Conservation (phyloP, 2,797 vertebrate species). For the Dryobates pubescens region DNA sequence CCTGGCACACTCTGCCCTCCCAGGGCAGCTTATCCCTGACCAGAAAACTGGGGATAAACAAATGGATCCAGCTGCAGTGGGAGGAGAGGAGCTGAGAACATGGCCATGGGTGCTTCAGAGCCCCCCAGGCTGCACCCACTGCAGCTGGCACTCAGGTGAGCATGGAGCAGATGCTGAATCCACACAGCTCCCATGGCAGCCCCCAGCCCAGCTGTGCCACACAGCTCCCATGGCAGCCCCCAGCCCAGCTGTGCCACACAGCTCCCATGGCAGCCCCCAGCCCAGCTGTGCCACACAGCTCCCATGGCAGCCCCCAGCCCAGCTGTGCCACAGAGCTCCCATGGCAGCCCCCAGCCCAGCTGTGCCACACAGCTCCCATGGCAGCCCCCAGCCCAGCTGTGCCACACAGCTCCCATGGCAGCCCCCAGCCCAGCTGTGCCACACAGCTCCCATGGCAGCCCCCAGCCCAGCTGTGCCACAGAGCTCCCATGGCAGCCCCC, state of each 20-base stretch:
- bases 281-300: too few species aligned
- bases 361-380: not conserved
- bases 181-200: not conserved
- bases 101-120: rapidly evolving
- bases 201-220: not conserved
- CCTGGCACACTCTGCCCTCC: too few species aligned
- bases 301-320: not conserved
- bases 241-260: too few species aligned
- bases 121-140: not conserved
- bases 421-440: not conserved
- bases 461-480: not conserved
- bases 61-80: rapidly evolving
- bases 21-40: not conserved
- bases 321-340: not conserved
- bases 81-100: not conserved
- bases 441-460: not conserved
- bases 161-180: not conserved
- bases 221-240: not conserved
- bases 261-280: too few species aligned
- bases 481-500: not conserved
- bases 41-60: not conserved
- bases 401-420: not conserved
- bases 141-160: not conserved
- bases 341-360: not conserved
- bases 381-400: not conserved